Conservation (phyloP, 2,797 vertebrate genomes). For the Oreonectes daqikongensis region DNA sequence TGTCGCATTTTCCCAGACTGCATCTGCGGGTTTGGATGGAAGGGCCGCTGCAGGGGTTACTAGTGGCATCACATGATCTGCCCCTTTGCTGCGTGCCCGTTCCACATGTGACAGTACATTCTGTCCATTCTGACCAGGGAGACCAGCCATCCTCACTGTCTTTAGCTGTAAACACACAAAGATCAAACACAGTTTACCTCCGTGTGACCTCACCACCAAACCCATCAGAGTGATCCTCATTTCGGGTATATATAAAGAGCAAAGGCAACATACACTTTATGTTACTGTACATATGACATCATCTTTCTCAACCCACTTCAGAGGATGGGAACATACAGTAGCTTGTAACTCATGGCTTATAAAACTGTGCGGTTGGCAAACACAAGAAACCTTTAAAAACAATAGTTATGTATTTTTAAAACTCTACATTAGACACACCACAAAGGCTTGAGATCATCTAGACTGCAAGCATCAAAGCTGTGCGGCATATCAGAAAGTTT, state of each 20-base stretch:
- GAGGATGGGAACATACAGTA: slow-evolving; percentile 53
- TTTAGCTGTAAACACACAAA: slow-evolving; percentile 67
- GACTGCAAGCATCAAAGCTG: background rate
- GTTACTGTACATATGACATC: slow-evolving; percentile 65
- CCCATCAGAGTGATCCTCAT: background rate
- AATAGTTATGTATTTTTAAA: slow-evolving; percentile 61
- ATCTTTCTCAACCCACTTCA: slow-evolving; percentile 63
- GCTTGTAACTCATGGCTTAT: slow-evolving; percentile 55
- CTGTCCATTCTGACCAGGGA: slow-evolving; percentile 97
- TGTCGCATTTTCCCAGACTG: slow-evolving; percentile 91
- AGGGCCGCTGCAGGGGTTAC: slow-evolving; percentile 89
- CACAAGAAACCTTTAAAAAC: slow-evolving; percentile 55
- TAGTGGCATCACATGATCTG: slow-evolving; percentile 94
- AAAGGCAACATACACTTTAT: slow-evolving; percentile 40
- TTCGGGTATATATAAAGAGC: slow-evolving; percentile 38
- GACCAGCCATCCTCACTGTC: slow-evolving; percentile 94
- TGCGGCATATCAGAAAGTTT: background rate
- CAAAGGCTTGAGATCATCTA: background rate
- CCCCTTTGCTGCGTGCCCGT: slow-evolving; percentile 96
- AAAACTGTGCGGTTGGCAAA: slow-evolving; percentile 64
- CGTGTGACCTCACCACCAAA: background rate
- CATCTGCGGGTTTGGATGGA: slow-evolving; percentile 97
- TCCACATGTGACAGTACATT: slow-evolving; percentile 94
- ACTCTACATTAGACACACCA: background rate
- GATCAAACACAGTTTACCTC: slow-evolving; percentile 19